These are phyloP conservation scores for Drosophila sordidula DNA, from an alignment of 2,888 invertebrate species.

Conservation along the genomic window DNA sequence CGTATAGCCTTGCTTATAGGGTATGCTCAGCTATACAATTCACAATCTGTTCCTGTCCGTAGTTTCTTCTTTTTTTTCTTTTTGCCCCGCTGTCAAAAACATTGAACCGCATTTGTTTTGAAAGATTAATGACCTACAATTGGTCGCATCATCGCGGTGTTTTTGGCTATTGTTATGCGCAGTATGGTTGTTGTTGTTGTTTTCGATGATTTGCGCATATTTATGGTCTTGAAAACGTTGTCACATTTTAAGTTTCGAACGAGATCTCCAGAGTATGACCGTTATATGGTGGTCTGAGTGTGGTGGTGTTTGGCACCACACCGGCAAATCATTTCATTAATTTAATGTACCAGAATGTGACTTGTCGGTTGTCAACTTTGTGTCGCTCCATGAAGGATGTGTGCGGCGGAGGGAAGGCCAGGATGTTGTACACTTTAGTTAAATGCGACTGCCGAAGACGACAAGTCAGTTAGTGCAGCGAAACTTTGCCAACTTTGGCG, in stretches of 20 bases:
- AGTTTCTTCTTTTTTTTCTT: slow-evolving; percentile 6
- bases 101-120: slow-evolving; percentile 75
- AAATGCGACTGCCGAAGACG: slow-evolving; percentile 43
- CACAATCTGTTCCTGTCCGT: neutral
- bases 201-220: slow-evolving; percentile 65
- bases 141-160: slow-evolving; percentile 53
- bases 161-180: slow-evolving; percentile 25
- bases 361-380: slow-evolving; percentile 80
- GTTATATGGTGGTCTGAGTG: neutral
- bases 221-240: slow-evolving; percentile 58
- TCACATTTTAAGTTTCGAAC: slow-evolving; percentile 60
- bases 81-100: slow-evolving; percentile 72
- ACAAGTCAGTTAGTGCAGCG: slow-evolving; percentile 68
- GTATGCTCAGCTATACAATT: slow-evolving; percentile 13
- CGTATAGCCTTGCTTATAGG: slow-evolving; percentile 2
- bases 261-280: slow-evolving; percentile 41
- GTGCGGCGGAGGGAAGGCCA: neutral
- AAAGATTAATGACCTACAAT: slow-evolving; percentile 79
- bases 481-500: slow-evolving; percentile 64
- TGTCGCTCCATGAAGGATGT: slow-evolving; percentile 44
- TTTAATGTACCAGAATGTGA: slow-evolving; percentile 75
- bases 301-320: neutral
- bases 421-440: slow-evolving; percentile 70
- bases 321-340: slow-evolving; percentile 74
- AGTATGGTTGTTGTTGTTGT: slow-evolving; percentile 19